These are phyloP conservation scores for Holotrichia oblita DNA, from an alignment of 1,140 invertebrate genomes.

Conservation along the genomic window DNA sequence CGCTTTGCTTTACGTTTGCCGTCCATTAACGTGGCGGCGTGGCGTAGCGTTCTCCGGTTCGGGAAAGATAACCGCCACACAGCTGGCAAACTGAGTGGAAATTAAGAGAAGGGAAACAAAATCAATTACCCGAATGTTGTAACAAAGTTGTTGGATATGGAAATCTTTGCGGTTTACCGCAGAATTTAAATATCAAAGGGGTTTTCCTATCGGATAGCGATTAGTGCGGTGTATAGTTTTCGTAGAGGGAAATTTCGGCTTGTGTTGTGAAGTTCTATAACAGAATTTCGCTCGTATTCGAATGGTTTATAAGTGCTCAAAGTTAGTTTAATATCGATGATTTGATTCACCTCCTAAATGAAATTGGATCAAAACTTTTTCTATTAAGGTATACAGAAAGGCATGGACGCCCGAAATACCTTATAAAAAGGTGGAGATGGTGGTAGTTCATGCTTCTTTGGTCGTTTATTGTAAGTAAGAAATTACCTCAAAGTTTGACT, in stretches of 20 bases:
- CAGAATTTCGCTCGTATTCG: too few species aligned
- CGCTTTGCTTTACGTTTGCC: constrained; percentile 6
- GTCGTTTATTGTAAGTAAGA: too few species aligned
- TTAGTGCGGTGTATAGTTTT: not conserved
- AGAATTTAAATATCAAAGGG: constrained; percentile 19
- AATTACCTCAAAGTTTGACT: too few species aligned
- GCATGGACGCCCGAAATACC: too few species aligned
- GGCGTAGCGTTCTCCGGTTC: not conserved
- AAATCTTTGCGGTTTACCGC: constrained; percentile 22
- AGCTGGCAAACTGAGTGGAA: constrained; percentile 8
- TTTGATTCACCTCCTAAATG: not conserved
- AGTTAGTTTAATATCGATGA: not conserved
- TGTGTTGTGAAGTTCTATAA: too few species aligned
- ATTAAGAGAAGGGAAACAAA: constrained; percentile 16
- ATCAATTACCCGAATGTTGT: constrained; percentile 8
- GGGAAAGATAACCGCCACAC: not conserved
- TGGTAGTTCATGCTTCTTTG: too few species aligned
- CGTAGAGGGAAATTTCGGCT: too few species aligned
- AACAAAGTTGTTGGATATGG: constrained; percentile 3
- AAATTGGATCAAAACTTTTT: too few species aligned
- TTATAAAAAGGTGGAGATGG: too few species aligned
- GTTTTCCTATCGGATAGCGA: not conserved
- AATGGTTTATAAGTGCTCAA: not conserved
- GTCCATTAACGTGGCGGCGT: not conserved
- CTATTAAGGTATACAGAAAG: too few species aligned